Percentiles rank a stretch among this genome's conserved stretches.
Evolutionary conservation across 2,888 invertebrate genomes (phyloP).

Genomic region (Orthosia cruda): DNA sequence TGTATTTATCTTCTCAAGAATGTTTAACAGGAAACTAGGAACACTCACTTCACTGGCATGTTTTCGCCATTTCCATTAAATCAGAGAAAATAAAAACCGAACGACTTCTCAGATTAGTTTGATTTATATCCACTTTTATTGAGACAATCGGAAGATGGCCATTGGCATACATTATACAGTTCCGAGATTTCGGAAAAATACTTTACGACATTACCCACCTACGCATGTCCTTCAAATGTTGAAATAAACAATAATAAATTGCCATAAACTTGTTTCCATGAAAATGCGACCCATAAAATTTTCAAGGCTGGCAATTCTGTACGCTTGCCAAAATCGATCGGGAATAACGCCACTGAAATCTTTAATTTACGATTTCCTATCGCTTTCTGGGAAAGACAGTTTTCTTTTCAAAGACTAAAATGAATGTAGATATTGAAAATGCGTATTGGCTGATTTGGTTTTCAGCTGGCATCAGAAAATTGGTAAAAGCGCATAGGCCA

Average conservation of each 20-base stretch:
- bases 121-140: conserved; percentile 38
- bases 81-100: conserved; percentile 38
- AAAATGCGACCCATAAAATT: conserved; percentile 68
- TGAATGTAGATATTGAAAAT: not conserved
- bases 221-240: conserved; percentile 46
- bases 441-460: not conserved
- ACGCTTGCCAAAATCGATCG: conserved; percentile 71
- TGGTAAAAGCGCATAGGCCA: not conserved
- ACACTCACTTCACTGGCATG: conserved; percentile 37
- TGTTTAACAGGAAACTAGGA: conserved; percentile 11
- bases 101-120: conserved; percentile 33
- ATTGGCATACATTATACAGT: conserved; percentile 18
- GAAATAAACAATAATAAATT: conserved; percentile 52
- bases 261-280: conserved; percentile 50
- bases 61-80: conserved; percentile 31
- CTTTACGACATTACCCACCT: conserved; percentile 37
- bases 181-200: conserved; percentile 33
- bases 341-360: conserved; percentile 26
- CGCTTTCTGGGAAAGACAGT: conserved; percentile 14
- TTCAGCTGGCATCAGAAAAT: not conserved
- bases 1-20: conserved; percentile 4
- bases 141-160: conserved; percentile 42
- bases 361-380: conserved; percentile 45
- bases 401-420: conserved; percentile 22
- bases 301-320: conserved; percentile 71